Evolutionary conservation across 2,113 vertebrate genomes (phyloP), one percentile per base, ranked within the genome.

Genomic region (Brachyistius frenatus): DNA sequence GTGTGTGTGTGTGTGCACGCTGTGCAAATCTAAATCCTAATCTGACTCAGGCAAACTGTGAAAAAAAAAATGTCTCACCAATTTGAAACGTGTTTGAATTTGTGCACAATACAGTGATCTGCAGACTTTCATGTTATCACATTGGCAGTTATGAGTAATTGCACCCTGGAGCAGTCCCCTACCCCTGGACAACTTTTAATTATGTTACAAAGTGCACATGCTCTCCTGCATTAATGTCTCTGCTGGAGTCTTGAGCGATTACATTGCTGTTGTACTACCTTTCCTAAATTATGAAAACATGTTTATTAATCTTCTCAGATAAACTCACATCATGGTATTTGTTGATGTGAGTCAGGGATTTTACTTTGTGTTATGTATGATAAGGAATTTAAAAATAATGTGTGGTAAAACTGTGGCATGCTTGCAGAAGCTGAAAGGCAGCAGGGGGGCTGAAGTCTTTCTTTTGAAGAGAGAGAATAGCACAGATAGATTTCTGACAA

Each of bases 91-190:
- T 82, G 55, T 87, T 78, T 86, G 80, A 73, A 78, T 85, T 79
- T 78, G 56, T 50, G 66, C 76, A 84, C 88, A 80, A 76, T 89
- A 81, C 85, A 88, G 67, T 69, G 81, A 90, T 86, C 75, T 50
- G 16, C 78, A 83, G 65, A 85, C 90, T 80, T 91, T 88, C 60
- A 76, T 86, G 86, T 87, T 89, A 91, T 90, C 88, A 79, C 84
- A 91, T 89, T 91, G 91, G 86, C 91, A 91, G 85, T 91, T 91
- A 90, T 88, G 91, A 93, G 88, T 92, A 92, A 93, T 92, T 91
- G 88, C 89, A 83, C 84, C 89, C 91, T 67, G 81, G 84, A 85
- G 93, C 91, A 75, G 80, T 91, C 79, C 86, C 23, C 69, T 87
- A 56, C 67, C 83, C 81, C 75, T 77, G 82, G 82, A 92, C 89